A percentile compares a stretch with the other conserved stretches of the same genome.
phyloP scores from a whole-genome alignment of 2,888 invertebrate species.

The Coelopa pilipes region DNA sequence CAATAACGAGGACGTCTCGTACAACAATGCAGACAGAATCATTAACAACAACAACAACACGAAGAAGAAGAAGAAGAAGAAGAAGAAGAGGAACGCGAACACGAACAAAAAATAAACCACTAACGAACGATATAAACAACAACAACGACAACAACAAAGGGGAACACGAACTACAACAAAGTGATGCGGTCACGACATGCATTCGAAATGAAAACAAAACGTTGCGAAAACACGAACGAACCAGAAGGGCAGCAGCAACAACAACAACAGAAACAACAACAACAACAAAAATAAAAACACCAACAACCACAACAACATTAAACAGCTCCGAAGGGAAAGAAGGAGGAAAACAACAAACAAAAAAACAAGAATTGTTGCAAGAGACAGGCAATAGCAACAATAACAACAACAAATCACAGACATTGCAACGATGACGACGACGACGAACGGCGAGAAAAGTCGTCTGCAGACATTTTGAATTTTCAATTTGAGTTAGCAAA shows the following conservation, averaged over 20 bases:
- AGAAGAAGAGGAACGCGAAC: neutral
- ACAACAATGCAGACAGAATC: too few species aligned
- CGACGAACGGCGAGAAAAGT: neutral
- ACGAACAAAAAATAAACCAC: neutral
- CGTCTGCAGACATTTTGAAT: slow-evolving; percentile 26
- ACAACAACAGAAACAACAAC: too few species aligned
- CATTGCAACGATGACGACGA: neutral
- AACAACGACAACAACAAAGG: neutral
- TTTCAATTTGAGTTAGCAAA: slow-evolving; percentile 28
- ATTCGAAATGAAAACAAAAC: slow-evolving; percentile 20
- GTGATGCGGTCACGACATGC: slow-evolving; percentile 22
- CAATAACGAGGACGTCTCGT: too few species aligned
- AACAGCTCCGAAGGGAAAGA: too few species aligned
- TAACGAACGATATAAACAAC: neutral
- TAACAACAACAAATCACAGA: slow-evolving; percentile 22
- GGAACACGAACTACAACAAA: neutral
- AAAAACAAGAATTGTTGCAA: neutral
- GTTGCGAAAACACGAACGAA: too few species aligned
- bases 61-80: too few species aligned
- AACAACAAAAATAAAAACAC: too few species aligned
- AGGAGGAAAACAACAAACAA: too few species aligned
- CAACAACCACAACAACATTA: too few species aligned
- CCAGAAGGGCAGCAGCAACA: too few species aligned
- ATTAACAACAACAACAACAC: too few species aligned
- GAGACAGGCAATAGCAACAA: slow-evolving; percentile 14